Percentiles rank a stretch among this genome's conserved stretches.
Evolutionary conservation across 2,888 invertebrate species (phyloP).

Genomic region (Rambutsinella grinnellia): DNA sequence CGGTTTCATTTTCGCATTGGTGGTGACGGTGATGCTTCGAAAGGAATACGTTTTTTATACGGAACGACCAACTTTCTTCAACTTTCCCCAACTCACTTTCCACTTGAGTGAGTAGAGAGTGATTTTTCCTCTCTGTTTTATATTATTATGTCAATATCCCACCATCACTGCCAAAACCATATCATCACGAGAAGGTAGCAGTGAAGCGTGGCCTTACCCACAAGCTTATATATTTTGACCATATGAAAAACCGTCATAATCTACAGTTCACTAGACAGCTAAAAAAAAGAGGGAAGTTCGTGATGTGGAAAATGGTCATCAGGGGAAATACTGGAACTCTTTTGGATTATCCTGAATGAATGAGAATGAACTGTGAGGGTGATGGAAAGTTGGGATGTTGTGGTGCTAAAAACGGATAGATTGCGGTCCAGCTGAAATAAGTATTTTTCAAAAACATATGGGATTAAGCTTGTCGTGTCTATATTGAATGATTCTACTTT

Average conservation of each 20-base stretch:
- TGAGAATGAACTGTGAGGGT: background rate
- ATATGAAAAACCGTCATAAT: background rate
- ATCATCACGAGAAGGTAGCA: background rate
- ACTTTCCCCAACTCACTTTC: background rate
- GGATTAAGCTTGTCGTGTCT: too few species aligned
- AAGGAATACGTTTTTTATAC: background rate
- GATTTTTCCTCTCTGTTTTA: background rate
- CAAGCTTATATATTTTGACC: too few species aligned
- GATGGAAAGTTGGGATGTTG: too few species aligned
- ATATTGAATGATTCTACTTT: too few species aligned
- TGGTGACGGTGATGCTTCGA: background rate
- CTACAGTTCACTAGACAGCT: background rate
- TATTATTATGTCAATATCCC: background rate
- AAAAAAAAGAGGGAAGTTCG: background rate
- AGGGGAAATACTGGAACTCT: slow-evolving; percentile 19
- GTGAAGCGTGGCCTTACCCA: too few species aligned
- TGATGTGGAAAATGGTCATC: slow-evolving; percentile 37
- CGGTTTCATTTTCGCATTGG: background rate
- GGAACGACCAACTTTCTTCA: background rate
- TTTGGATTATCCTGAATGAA: background rate
- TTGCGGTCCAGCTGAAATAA: too few species aligned
- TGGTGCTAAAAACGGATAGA: background rate
- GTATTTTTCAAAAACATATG: too few species aligned
- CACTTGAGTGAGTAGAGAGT: background rate
- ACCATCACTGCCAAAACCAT: background rate